Evolutionary conservation across 2,113 vertebrate species (phyloP), one percentile per base, ranked within the genome.

Genomic region (Heterotilapia buettikoferi): DNA sequence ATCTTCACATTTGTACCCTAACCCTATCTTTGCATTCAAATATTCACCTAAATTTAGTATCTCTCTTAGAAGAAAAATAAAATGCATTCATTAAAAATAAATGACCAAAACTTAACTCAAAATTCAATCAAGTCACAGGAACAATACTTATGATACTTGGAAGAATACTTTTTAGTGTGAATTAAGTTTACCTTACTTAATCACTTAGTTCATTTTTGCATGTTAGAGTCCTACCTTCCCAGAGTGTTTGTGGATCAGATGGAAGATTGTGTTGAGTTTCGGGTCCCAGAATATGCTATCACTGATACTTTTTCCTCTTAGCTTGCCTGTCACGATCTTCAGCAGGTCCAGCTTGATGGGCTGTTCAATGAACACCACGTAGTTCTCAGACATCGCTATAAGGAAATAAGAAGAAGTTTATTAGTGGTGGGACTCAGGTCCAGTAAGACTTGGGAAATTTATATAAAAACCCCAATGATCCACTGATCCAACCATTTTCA

Each of bases 361-460:
- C 18, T 98, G 97, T 93, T 99, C 98, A 18, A 98, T 95, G 93
- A 99, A 98, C 92, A 99, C 92, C 52, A 99, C 94, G 9, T 98
- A 98, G 93, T 98, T 99, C 85, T 96, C 94, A 47, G 38, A 59
- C 56, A 59, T 59, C 8, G 26, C 56, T 59, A 59, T 59, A 29
- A 59, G 0, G 3, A 59, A 1, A 59, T 29, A 0, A 57, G 24
- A 29, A 9, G 24, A 59, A 59, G 13, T 59, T 59, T 59, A 3
- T 33, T 6, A 12, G 5, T 47, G 14, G 2, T 2, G 1, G n/a
- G 6, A 29, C 16, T 68, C 36, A 5, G 61, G 9, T 66, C 16
- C 6, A 66, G 31, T n/a, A n/a, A 36, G 9, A 36, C 18, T 19
- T 50, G 6, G 4, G 16, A 50, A 7, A 50, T 52, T 52, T 52